These are phyloP conservation scores for Alviniconcha marisindica DNA, from an alignment of 1,140 invertebrate genomes.

Conservation along the genomic window DNA sequence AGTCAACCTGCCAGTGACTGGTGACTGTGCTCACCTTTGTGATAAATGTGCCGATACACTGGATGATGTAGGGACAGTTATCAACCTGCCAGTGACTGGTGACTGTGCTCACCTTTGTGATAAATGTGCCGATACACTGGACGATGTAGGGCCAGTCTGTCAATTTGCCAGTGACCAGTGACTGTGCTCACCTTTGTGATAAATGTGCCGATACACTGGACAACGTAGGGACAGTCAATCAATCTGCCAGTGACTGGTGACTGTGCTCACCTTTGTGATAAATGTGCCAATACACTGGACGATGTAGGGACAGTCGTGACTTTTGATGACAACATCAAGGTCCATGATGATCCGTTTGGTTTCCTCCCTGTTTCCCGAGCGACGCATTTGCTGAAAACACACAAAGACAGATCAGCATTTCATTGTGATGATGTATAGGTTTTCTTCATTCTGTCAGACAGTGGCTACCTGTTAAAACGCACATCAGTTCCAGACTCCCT, in stretches of 20 bases:
- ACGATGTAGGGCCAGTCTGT: conserved; percentile 99
- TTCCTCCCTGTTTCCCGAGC: conserved; percentile 96
- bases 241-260: too few relatives aligned
- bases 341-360: conserved; percentile 99
- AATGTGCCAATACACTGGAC: conserved; percentile 98
- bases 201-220: conserved; percentile 97
- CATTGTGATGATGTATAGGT: too few relatives aligned
- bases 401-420: too few relatives aligned
- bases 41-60: conserved; percentile 96
- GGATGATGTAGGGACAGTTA: too few relatives aligned
- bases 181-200: conserved; percentile 85
- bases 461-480: too few relatives aligned
- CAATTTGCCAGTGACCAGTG: conserved; percentile 69
- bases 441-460: too few relatives aligned
- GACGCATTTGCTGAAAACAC: conserved; percentile 93
- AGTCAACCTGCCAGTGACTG: conserved; percentile 80
- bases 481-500: too few relatives aligned
- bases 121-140: conserved; percentile 97
- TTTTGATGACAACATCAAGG: conserved; percentile 97
- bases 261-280: conserved; percentile 85
- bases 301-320: conserved; percentile 97
- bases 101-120: conserved; percentile 92
- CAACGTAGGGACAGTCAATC: conserved; percentile 98
- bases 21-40: too few relatives aligned
- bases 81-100: too few relatives aligned